Base-by-base conservation (phyloP, 2,113 vertebrate genomes). In the Hypomesus transpacificus region DNA sequence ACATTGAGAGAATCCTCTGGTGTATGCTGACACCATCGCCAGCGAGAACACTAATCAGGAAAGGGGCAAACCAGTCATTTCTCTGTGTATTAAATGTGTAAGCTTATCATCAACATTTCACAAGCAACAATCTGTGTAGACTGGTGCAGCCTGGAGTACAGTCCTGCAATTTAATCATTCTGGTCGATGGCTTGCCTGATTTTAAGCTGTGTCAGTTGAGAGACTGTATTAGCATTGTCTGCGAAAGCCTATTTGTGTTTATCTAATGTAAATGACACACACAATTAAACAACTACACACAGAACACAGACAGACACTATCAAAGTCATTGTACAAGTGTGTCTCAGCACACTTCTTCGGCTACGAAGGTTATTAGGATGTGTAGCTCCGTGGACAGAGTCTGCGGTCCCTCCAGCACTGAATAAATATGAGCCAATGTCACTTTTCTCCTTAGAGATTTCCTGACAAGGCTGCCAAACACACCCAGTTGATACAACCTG, bases 91-190 rank as follows among this genome's bases (percentile, higher is more conserved):
- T 31, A 67, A 59, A 63, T 71, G 70, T 79, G 69, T 67, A 84
- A 81, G 79, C 81, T 71, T 57, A 84, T 79, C 76, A 79, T n/a
- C 14, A 75, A 71, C 71, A 75, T 66, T 71, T 79, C 71, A 69
- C 64, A 8, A 28, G 21, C 22, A 61, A 28, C 59, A 17, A 16
- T 61, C 59, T 61, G 59, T 14, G 21, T 61, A 6, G 24, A 61
- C 24, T 61, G 59, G 24, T 24, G 3, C 22, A 24, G n/a, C 16
- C 39, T 46, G 39, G 1, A 46, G 39, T 46, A 46, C 39, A 46
- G 39, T 46, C 11, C 1, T 46, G 39, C 7, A 9, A 46, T 46
- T 9, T 13, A 8, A 46, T 9, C 39, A 46, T 46, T 46, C 39
- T 46, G 39, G 39, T 46, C 39, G 39, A 46, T 46, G 39, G 39